Base-by-base conservation (phyloP, 2,888 invertebrate genomes). In the Brachynemurus nebulosus region DNA sequence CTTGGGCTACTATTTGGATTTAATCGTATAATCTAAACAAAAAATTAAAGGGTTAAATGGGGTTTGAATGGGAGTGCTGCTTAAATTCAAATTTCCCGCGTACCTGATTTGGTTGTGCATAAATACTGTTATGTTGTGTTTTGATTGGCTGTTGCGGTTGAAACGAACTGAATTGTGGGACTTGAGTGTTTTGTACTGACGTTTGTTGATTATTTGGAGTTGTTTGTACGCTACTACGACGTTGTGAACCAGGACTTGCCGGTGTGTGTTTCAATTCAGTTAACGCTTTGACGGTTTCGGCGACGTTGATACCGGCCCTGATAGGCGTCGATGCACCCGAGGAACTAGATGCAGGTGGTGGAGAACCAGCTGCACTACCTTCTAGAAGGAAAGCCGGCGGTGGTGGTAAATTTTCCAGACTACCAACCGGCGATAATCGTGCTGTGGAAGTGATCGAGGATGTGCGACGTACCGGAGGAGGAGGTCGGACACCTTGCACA, bases 261-360 rank as follows among this genome's bases (percentile, higher is more conserved):
- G 89, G 88, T 55, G 83, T 86, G 64, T 89, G 89, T 55, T 85
- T 80, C 49, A 88, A 64, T 57, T 88, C 86, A 0, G 86, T 88
- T 45, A 90, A 65, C 34, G 85, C 86, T 59, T 86, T 84, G 6
- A 89, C 85, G 0, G 88, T 86, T 62, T 89, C 88, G 0, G 89
- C 86, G 14, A 90, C 89, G 55, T 79, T 81, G 30, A 78, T 69
- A 40, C 69, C 67, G 54, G 33, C 39, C 9, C 44, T 37, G 11
- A 38, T n/a, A 4, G 33, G 20, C 4, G 38, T 17, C 16, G 25
- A 23, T 12, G 33, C 20, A 40, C 14, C 16, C 5, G 40, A 8
- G n/a, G 12, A 17, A 48, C 44, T 37, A 50, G 55, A 4, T 63
- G 61, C 45, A 16, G 61, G 59, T 17, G 58, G 57, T 54, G 56